A percentile compares a stretch with the other conserved stretches of the same genome.
These are phyloP conservation scores for Campoletis raptor DNA, from an alignment of 2,888 invertebrate species.

Conservation along the genomic window DNA sequence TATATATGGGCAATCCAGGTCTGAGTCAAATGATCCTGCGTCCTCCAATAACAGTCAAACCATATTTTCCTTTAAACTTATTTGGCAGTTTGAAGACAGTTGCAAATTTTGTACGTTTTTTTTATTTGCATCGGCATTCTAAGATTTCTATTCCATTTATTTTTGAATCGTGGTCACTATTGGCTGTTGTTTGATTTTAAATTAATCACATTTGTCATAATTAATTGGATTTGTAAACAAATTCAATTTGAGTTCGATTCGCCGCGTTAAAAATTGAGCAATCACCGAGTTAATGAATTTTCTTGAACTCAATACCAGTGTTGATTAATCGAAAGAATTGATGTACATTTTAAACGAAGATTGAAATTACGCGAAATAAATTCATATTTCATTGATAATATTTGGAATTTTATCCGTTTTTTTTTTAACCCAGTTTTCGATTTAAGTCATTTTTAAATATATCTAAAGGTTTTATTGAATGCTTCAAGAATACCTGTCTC, in stretches of 20 bases:
- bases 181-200: neutral
- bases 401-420: neutral
- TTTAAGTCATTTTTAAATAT: neutral
- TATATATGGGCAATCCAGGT: neutral
- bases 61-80: neutral
- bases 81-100: neutral
- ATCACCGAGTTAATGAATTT: neutral
- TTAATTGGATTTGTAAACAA: neutral
- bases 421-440: neutral
- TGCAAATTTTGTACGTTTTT: no score
- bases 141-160: neutral
- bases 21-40: neutral
- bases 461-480: neutral
- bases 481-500: no score
- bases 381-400: constrained; percentile 18
- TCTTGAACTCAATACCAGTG: neutral
- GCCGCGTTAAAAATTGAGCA: neutral
- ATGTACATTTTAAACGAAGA: neutral
- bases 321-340: constrained; percentile 8
- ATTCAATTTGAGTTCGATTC: neutral
- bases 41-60: neutral
- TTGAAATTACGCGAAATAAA: constrained; percentile 15
- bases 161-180: neutral
- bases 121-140: no score
- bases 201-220: neutral